These are phyloP conservation scores for Acridotheres tristis DNA, from an alignment of 2,797 vertebrate genomes.

Conservation along the genomic window DNA sequence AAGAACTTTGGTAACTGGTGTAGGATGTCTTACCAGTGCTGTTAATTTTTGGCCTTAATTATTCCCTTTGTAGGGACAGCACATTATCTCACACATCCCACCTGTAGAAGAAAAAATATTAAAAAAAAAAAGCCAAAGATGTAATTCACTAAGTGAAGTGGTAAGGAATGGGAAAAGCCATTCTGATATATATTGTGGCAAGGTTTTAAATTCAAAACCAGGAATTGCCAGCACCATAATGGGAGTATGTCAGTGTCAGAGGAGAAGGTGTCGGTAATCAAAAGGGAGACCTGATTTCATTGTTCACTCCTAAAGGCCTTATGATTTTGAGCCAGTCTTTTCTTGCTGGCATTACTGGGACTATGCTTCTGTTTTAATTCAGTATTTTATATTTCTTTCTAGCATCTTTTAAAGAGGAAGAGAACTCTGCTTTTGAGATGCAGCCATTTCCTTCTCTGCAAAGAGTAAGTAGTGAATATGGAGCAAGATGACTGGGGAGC, in stretches of 20 bases:
- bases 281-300: neutral
- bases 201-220: neutral
- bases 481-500: neutral
- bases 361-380: neutral
- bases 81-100: neutral
- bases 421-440: constrained; percentile 86
- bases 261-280: neutral
- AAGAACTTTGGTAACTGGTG: neutral
- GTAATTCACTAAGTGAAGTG: neutral
- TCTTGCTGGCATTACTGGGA: neutral
- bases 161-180: neutral
- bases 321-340: neutral
- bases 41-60: neutral
- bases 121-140: neutral
- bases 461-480: constrained; percentile 78
- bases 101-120: neutral
- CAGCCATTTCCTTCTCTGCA: constrained; percentile 96
- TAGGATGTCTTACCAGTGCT: neutral
- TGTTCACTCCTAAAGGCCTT: neutral
- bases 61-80: neutral
- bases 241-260: neutral
- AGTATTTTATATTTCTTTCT: constrained; percentile 47
- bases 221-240: neutral
- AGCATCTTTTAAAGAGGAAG: constrained; percentile 87
- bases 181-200: neutral